Conservation (phyloP, 2,113 vertebrate genomes). For the Thunnus maccoyii region DNA sequence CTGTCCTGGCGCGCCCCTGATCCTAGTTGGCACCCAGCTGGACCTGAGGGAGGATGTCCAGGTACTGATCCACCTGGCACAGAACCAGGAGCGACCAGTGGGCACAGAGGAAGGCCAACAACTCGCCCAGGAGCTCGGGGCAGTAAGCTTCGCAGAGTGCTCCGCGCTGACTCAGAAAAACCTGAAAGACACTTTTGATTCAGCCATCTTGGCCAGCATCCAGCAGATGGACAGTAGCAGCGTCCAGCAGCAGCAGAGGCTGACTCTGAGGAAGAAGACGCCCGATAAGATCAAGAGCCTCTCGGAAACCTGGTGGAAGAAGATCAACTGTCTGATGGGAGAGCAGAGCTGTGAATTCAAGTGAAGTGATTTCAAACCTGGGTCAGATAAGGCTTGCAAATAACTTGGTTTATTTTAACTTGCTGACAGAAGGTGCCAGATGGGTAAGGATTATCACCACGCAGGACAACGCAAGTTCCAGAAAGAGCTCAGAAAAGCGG, state of each 20-base stretch:
- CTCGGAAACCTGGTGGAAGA: constrained; percentile 86
- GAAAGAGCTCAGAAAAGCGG: neutral
- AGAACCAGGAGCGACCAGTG: constrained; percentile 89
- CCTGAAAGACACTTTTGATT: constrained; percentile 94
- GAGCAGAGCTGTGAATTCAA: constrained; percentile 68
- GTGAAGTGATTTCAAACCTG: constrained; percentile 28
- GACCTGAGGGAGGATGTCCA: constrained; percentile 93
- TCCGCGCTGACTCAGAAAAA: constrained; percentile 96
- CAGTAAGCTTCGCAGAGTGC: constrained; percentile 87
- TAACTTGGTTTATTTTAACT: neutral
- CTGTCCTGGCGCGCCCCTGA: constrained; percentile 87
- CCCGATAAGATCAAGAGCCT: constrained; percentile 83
- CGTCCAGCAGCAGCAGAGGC: constrained; percentile 81
- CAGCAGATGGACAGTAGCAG: constrained; percentile 78
- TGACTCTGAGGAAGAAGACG: constrained; percentile 75
- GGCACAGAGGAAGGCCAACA: constrained; percentile 85
- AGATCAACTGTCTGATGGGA: constrained; percentile 82
- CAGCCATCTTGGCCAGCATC: constrained; percentile 90
- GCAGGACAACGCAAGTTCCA: neutral
- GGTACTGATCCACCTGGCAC: constrained; percentile 91
- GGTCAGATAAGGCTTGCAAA: neutral
- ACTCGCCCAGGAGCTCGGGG: constrained; percentile 89
- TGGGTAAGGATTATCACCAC: constrained; percentile 18
- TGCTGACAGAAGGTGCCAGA: neutral
- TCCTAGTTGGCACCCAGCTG: constrained; percentile 92